phyloP scores from a whole-genome alignment of 2,888 invertebrate genomes.

The Aleiodes leptofemur region DNA sequence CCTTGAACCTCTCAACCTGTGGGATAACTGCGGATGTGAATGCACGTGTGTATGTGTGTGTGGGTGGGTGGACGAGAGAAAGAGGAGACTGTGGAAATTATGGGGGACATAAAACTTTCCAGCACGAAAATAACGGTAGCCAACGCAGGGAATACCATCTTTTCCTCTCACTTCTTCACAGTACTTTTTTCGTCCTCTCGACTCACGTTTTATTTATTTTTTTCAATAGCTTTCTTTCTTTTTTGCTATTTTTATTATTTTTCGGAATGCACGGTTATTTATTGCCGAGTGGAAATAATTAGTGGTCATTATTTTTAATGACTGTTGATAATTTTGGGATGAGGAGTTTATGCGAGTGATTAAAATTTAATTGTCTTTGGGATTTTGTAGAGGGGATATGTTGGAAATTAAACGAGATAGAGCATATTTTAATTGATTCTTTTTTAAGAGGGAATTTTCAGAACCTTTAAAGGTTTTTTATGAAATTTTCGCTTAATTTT shows the following conservation, averaged over 20 bases:
- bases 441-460: no score
- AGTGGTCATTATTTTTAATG: no score
- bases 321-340: no score
- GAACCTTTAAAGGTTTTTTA: no score
- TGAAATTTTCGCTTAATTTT: no score
- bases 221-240: background rate
- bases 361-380: no score
- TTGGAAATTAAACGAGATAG: no score
- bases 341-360: no score
- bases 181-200: background rate
- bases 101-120: slow-evolving; percentile 59
- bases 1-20: slow-evolving; percentile 36
- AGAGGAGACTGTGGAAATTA: slow-evolving; percentile 56
- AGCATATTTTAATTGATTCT: no score
- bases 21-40: background rate
- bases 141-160: slow-evolving; percentile 55
- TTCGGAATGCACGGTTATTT: background rate
- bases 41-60: slow-evolving; percentile 33
- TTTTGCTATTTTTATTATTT: background rate
- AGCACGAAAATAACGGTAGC: slow-evolving; percentile 58
- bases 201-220: background rate
- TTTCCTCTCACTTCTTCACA: slow-evolving; percentile 49
- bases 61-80: slow-evolving; percentile 47
- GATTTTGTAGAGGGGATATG: no score
- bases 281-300: no score